Base-by-base conservation (phyloP, 2,888 invertebrate genomes). In the Nematopogon swammerdamellus region DNA sequence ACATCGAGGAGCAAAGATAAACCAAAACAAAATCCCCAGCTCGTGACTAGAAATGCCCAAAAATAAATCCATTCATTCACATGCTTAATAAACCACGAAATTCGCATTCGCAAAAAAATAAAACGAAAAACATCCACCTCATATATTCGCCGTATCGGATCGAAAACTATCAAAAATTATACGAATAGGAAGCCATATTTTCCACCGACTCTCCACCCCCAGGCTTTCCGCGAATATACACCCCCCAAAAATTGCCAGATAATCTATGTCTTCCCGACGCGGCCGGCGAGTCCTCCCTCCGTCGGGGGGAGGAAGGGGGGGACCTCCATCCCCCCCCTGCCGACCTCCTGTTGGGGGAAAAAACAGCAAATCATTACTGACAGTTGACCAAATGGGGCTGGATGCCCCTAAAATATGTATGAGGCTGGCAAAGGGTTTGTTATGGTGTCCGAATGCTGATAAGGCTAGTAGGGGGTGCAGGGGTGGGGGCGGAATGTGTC, bases 391-490 rank as follows among this genome's bases (percentile, higher is more conserved):
- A 67, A 70, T 68, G 71, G 79, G 76, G 76, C 50, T 67, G 69
- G 62, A 58, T 60, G 61, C 71, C 76, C 73, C 70, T 79, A 68
- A 79, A 79, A 74, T 79, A 79, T 79, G 79, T 79, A 79, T 79
- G 77, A 74, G 75, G 65, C 70, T 66, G 66, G 63, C 65, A 63
- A 49, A 68, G 73, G 69, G 71, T 70, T 70, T 72, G 77, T 76
- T 77, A 76, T 77, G 77, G 76, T 79, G 79, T 79, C 79, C 79
- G 79, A 79, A 79, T 76, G 75, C 69, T 76, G 79, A 79, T 79
- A 79, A 79, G 79, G 75, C 73, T 71, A 72, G 72, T 66, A 65
- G 69, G 63, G 71, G 73, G 63, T 42, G 18, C 67, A 66, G 63
- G 61, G 56, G 55, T 51, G 53, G 60, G 65, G 63, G 64, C 59